Evolutionary conservation across 2,113 vertebrate genomes (phyloP), one percentile per base, ranked within the genome.

Genomic region (Chamaea fasciata): DNA sequence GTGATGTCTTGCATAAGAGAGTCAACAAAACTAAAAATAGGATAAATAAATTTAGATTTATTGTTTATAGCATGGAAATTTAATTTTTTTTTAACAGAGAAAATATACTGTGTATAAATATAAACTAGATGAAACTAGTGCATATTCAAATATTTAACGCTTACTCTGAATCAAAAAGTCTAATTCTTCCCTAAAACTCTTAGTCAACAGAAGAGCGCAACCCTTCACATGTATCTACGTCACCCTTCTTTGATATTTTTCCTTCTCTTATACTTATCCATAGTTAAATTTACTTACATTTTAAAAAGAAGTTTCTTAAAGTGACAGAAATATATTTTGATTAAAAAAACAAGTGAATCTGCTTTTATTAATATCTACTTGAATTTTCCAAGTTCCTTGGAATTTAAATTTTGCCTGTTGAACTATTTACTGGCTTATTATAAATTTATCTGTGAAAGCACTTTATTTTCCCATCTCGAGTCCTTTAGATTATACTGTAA

Each of bases 281-380:
- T 37, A 64, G 10, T 71, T 64, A 56, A 31, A 11, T 56, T 50
- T 79, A n/a, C 7, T 52, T 68, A 74, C 3, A 28, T 10, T 28
- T 55, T 65, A 87, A 55, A 23, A 44, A 67, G 57, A 65, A 17
- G 11, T 8, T 7, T 69, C 31, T 59, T 24, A 81, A 83, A 84
- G 2, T 50, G 5, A 50, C 5, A 55, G 17, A 90, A 77, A 77
- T 3, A 0, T 56, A 37, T 35, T 76, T n/a, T 71, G 24, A 56
- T 53, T 2, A 9, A 57, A 74, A 74, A 71, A 30, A 0, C 4
- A 63, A 41, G 2, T 27, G 0, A 52, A 55, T 69, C 12, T 74
- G 14, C 2, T 39, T 20, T 9, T 77, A 44, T 62, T 64, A 56
- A 52, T 47, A 75, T 13, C 27, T 71, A 17, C 24, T 44, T 50